phyloP scores from a whole-genome alignment of 2,888 invertebrate species.

The Drosophila subsilvestris region DNA sequence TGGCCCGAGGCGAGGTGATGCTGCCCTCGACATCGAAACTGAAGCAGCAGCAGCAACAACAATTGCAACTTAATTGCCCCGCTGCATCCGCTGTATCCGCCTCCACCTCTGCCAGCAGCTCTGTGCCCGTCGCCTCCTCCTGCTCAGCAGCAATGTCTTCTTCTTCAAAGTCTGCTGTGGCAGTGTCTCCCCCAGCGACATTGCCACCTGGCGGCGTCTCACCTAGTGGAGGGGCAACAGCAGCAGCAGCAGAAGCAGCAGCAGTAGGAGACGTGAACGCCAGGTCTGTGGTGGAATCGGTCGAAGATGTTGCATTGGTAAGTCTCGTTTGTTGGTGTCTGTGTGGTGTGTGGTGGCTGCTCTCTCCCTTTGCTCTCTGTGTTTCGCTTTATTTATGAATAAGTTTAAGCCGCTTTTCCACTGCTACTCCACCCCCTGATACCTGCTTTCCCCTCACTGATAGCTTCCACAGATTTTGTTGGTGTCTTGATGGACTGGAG shows the following conservation, averaged over 20 bases:
- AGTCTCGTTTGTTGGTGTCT: conserved; percentile 56
- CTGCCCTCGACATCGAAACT: conserved; percentile 81
- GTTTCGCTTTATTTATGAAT: conserved; percentile 44
- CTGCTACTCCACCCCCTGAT: conserved; percentile 51
- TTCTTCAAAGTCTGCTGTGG: conserved; percentile 1
- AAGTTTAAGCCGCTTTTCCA: conserved; percentile 65
- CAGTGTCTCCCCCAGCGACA: conserved; percentile 4
- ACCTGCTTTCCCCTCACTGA: conserved; percentile 59
- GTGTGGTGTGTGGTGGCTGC: conserved; percentile 32
- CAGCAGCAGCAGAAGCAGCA: conserved; percentile 10
- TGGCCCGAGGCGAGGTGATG: conserved; percentile 81
- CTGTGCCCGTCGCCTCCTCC: conserved; percentile 35
- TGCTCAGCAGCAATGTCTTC: conserved; percentile 42
- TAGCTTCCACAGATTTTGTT: background rate
- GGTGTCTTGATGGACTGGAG: too few relatives aligned
- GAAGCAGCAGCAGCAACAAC: conserved; percentile 73
- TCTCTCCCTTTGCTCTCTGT: conserved; percentile 1
- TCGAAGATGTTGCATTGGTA: conserved; percentile 73
- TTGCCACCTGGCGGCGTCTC: background rate
- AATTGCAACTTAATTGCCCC: conserved; percentile 75
- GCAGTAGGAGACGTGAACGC: conserved; percentile 46
- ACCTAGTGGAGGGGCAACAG: conserved; percentile 6
- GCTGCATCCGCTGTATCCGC: conserved; percentile 41
- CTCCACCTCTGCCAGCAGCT: background rate
- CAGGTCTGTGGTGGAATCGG: conserved; percentile 51